phyloP scores from a whole-genome alignment of 2,797 vertebrate genomes.

The Sphenodon punctatus region DNA sequence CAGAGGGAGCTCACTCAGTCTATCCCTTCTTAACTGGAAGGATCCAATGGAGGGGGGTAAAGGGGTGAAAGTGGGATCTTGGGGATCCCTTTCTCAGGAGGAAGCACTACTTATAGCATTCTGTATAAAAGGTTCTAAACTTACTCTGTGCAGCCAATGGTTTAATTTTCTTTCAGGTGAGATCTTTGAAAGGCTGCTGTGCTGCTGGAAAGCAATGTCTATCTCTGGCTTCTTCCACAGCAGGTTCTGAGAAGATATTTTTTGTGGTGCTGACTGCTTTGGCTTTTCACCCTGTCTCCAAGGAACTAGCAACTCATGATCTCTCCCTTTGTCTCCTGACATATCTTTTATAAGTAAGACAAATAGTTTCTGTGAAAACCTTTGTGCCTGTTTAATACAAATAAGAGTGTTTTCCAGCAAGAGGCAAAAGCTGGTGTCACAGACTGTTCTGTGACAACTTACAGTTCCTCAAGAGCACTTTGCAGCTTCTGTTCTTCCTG shows the following conservation, averaged over 20 bases:
- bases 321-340: not conserved
- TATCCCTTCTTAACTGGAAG: not conserved
- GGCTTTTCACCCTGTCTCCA: not conserved
- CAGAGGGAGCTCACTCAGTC: not conserved
- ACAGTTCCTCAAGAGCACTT: slow-evolving; percentile 16
- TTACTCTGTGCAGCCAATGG: not conserved
- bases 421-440: slow-evolving; percentile 29
- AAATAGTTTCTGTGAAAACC: not conserved
- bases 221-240: not conserved
- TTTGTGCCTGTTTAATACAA: slow-evolving; percentile 22
- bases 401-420: slow-evolving; percentile 18
- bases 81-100: not conserved
- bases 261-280: not conserved
- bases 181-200: not conserved
- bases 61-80: not conserved
- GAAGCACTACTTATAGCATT: not conserved
- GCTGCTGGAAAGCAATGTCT: not conserved
- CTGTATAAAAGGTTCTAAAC: not conserved
- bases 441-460: slow-evolving; percentile 32
- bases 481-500: slow-evolving; percentile 12
- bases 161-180: not conserved
- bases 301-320: not conserved
- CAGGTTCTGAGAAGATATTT: not conserved
- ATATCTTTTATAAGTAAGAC: not conserved
- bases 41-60: not conserved